Conservation (phyloP, 2,797 vertebrate genomes). For the Uromys caudimaculatus region DNA sequence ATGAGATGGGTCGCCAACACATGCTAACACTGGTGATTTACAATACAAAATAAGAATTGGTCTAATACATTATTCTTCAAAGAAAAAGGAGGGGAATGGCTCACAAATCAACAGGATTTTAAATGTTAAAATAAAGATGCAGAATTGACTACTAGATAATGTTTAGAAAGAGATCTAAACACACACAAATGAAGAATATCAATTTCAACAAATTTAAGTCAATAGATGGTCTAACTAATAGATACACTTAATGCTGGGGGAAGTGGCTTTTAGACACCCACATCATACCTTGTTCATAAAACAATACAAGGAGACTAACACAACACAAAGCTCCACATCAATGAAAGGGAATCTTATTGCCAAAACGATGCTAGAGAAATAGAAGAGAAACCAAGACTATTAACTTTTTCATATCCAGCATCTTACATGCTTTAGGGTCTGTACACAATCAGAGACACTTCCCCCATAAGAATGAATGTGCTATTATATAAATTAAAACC, state of each 20-base stretch:
- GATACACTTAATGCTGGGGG: neutral
- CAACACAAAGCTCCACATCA: neutral
- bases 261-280: neutral
- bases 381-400: neutral
- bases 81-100: neutral
- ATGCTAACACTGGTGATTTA: neutral
- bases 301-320: neutral
- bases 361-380: neutral
- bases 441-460: neutral
- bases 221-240: neutral
- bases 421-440: neutral
- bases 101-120: neutral
- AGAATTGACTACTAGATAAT: neutral
- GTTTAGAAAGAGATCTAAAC: neutral
- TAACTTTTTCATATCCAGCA: neutral
- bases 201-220: neutral
- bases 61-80: neutral
- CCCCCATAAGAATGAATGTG: neutral
- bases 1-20: neutral
- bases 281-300: neutral
- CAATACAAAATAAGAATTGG: neutral
- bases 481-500: neutral
- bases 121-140: neutral
- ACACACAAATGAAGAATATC: conserved; percentile 2
- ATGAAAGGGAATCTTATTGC: neutral